These are phyloP conservation scores for Tenebrio molitor DNA, from an alignment of 1,140 invertebrate genomes.

Conservation along the genomic window DNA sequence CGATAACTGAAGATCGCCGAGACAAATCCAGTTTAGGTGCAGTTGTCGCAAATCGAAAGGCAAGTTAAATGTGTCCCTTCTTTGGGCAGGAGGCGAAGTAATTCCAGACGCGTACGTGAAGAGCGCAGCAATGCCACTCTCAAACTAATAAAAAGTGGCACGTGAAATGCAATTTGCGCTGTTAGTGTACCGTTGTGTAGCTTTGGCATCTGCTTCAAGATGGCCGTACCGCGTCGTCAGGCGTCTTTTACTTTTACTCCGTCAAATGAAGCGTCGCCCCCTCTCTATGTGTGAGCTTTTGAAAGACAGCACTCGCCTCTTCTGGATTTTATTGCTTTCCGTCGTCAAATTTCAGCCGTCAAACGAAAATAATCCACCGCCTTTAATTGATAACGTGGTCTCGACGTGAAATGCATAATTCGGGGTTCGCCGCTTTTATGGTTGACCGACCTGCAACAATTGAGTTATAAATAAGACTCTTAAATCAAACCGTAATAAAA, in stretches of 20 bases:
- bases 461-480: conserved; percentile 51
- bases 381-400: conserved; percentile 15
- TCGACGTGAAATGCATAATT: conserved; percentile 33
- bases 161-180: conserved; percentile 37
- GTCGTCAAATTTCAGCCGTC: conserved; percentile 3
- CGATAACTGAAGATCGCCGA: no score
- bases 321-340: conserved; percentile 1
- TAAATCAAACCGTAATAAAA: conserved; percentile 37
- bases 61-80: no score
- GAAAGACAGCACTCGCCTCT: neutral
- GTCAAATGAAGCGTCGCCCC: conserved; percentile 14
- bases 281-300: neutral
- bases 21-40: no score
- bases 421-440: conserved; percentile 30
- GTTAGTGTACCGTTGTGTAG: conserved; percentile 37
- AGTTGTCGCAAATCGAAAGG: no score
- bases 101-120: conserved; percentile 34
- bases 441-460: conserved; percentile 41
- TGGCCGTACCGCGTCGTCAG: neutral
- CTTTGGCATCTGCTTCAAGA: conserved; percentile 35
- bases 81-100: neutral
- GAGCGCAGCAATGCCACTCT: conserved; percentile 24
- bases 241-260: conserved; percentile 4
- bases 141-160: conserved; percentile 38
- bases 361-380: neutral